Evolutionary conservation across 2,888 invertebrate genomes (phyloP).

Genomic region (Linnaemya vulpina): DNA sequence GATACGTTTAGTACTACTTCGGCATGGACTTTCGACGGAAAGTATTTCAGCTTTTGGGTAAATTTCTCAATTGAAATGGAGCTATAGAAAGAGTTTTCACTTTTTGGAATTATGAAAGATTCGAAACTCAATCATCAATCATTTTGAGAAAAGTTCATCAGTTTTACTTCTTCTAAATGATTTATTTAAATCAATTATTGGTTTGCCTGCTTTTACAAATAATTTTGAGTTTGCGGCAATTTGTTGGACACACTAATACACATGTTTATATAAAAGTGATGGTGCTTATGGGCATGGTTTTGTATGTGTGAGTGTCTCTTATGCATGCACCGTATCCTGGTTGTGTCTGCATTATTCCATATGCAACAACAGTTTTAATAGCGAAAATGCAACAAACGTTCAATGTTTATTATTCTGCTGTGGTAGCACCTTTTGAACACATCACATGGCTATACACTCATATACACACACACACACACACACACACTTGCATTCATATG

Average conservation of each 20-base stretch:
- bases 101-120: no score
- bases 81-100: no score
- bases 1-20: no score
- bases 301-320: slow-evolving; percentile 8
- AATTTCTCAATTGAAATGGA: no score
- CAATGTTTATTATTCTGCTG: slow-evolving; percentile 76
- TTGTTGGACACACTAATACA: slow-evolving; percentile 44
- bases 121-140: no score
- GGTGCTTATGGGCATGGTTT: neutral
- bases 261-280: slow-evolving; percentile 17
- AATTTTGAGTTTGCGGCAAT: neutral
- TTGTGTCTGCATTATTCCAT: slow-evolving; percentile 50
- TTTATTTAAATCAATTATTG: slow-evolving; percentile 12
- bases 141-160: no score
- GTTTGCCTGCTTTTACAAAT: neutral
- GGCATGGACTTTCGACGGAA: no score
- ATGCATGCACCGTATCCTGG: slow-evolving; percentile 35
- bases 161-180: neutral
- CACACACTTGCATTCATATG: neutral
- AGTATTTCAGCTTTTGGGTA: no score
- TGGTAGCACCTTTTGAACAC: slow-evolving; percentile 76
- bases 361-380: slow-evolving; percentile 67
- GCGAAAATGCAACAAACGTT: slow-evolving; percentile 64
- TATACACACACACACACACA: neutral
- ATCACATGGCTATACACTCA: slow-evolving; percentile 4